Evolutionary conservation across 2,113 vertebrate species (phyloP), one percentile per base, ranked within the genome.

Genomic region (Anoplopoma fimbria): DNA sequence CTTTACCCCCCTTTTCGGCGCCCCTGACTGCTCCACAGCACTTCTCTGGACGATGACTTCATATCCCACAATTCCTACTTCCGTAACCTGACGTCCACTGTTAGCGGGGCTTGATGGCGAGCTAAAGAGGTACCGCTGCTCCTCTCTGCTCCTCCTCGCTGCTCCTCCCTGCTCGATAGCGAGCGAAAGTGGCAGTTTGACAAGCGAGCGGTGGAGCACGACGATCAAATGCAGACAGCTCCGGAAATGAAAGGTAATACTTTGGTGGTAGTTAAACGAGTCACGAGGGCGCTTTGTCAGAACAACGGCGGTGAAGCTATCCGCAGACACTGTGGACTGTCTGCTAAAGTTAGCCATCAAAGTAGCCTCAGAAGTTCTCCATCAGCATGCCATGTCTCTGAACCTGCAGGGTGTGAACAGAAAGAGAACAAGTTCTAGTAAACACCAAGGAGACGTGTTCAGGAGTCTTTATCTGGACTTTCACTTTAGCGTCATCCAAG

Each of bases 51-150:
- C 23, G 6, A 75, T 2, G 81, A 93, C 91, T 85, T 49, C 92
- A 93, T 75, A 29, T 88, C 93, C 94, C 94, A 94, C 25, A 92
- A 90, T 90, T 79, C 89, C 40, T 33, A 74, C 81, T 89, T 91
- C 90, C 89, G 83, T 61, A 76, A 57, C 29, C 36, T 27, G n/a
- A 21, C 21, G 21, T 63, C 12, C 23, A 36, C 31, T 12, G 61
- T 63, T 36, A 12, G 4, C 23, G 33, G 36, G 57, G 33, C 73
- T 53, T 36, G 42, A 70, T 70, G 74, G 79, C 82, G 21, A 76
- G 36, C 62, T 27, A 79, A 83, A 81, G 80, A 68, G 86, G 64
- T 68, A 23, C 9, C 60, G 21, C n/a, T 63, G 36, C 60, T 47
- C 68, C 38, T 67, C 27, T 4, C 58, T 5, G 29, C 65, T 77